These are phyloP conservation scores for Osedax frankpressi DNA, from an alignment of 2,888 invertebrate species.

Conservation along the genomic window DNA sequence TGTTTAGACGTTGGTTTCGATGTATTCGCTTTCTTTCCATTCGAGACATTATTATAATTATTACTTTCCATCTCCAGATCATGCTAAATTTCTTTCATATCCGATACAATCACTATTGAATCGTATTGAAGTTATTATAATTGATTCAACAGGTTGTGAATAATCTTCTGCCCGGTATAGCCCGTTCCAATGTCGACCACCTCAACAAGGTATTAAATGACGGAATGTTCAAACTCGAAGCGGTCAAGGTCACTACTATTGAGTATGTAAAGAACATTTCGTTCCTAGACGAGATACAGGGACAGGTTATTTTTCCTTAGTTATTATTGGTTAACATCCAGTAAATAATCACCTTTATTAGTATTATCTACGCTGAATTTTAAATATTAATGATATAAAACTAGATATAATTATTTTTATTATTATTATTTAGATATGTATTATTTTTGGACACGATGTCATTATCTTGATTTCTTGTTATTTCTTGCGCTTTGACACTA, in stretches of 20 bases:
- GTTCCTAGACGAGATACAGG: constrained; percentile 58
- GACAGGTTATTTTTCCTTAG: too few relatives aligned
- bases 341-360: too few relatives aligned
- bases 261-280: constrained; percentile 62
- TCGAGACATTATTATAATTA: too few relatives aligned
- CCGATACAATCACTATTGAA: constrained; percentile 58
- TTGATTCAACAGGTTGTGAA: constrained; percentile 34
- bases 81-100: neutral
- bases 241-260: constrained; percentile 58
- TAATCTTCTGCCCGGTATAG: constrained; percentile 40
- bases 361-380: too few relatives aligned
- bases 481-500: neutral
- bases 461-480: neutral
- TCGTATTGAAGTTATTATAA: constrained; percentile 53
- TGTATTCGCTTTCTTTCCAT: too few relatives aligned
- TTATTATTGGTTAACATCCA: too few relatives aligned
- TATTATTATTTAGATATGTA: too few relatives aligned
- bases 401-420: too few relatives aligned
- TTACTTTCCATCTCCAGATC: neutral
- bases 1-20: constrained; percentile 53
- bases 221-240: constrained; percentile 55
- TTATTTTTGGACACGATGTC: neutral
- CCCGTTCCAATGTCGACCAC: constrained; percentile 41
- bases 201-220: constrained; percentile 54
- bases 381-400: too few relatives aligned